A percentile compares a stretch with the other conserved stretches of the same genome.
Evolutionary conservation across 2,888 invertebrate genomes (phyloP).

Genomic region (Pimpla rufipes): DNA sequence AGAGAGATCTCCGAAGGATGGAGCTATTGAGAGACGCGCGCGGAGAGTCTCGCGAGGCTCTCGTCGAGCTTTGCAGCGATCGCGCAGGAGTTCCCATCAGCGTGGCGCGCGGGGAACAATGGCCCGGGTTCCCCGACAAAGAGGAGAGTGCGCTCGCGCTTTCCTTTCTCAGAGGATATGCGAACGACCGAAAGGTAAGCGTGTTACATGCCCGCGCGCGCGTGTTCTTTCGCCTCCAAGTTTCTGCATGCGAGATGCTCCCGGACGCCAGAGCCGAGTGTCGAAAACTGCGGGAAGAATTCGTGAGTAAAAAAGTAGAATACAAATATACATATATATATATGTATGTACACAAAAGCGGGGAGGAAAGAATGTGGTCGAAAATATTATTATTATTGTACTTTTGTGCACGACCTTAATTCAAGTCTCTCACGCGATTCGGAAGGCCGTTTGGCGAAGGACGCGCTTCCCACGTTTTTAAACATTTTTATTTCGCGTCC

Average conservation of each 20-base stretch:
- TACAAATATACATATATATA: not conserved
- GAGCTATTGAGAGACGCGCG: slow-evolving; percentile 14
- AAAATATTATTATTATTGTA: slow-evolving; percentile 44
- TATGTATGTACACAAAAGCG: not conserved
- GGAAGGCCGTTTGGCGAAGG: slow-evolving; percentile 77
- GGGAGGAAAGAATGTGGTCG: slow-evolving; percentile 21
- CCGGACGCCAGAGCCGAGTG: not conserved
- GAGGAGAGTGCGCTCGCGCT: slow-evolving; percentile 73
- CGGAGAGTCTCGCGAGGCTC: slow-evolving; percentile 6
- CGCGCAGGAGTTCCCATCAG: slow-evolving; percentile 56
- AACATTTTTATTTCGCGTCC: slow-evolving; percentile 5
- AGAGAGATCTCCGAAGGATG: slow-evolving; percentile 24
- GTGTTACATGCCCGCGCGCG: not conserved
- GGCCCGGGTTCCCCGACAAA: slow-evolving; percentile 68
- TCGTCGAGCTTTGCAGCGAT: not conserved
- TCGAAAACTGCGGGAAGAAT: slow-evolving; percentile 11
- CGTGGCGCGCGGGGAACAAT: slow-evolving; percentile 72
- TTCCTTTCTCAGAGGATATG: slow-evolving; percentile 76
- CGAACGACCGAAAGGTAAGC: slow-evolving; percentile 46
- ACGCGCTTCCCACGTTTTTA: slow-evolving; percentile 79
- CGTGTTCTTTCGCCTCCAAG: slow-evolving; percentile 10
- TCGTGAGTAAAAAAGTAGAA: slow-evolving; percentile 11
- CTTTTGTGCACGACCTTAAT: slow-evolving; percentile 72
- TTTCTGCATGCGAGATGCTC: slow-evolving; percentile 1
- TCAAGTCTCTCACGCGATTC: slow-evolving; percentile 76